These are phyloP conservation scores for Gouania willdenowi DNA, from an alignment of 2,797 vertebrate genomes.

Conservation along the genomic window DNA sequence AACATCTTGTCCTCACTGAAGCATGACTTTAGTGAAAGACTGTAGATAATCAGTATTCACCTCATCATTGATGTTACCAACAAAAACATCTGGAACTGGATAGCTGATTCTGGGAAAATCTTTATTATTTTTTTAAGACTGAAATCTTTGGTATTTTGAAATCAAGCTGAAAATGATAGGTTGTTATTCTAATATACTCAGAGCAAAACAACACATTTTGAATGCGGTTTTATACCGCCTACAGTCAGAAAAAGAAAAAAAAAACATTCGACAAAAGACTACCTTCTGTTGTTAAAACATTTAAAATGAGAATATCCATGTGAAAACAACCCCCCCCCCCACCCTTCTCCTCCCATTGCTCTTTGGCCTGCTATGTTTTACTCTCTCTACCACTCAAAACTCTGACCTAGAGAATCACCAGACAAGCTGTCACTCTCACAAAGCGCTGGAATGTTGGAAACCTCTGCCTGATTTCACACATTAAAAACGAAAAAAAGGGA, in stretches of 20 bases:
- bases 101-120: no score
- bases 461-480: conserved; percentile 42
- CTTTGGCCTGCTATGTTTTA: conserved; percentile 50
- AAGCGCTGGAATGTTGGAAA: conserved; percentile 61
- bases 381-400: conserved; percentile 44
- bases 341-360: conserved; percentile 42
- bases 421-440: conserved; percentile 64
- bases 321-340: no score
- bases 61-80: no score
- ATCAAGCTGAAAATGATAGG: conserved; percentile 30
- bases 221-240: conserved; percentile 1
- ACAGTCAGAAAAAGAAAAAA: background rate
- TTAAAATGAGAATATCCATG: conserved; percentile 31
- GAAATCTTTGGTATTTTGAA: conserved; percentile 11
- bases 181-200: conserved; percentile 16
- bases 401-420: conserved; percentile 62
- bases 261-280: background rate
- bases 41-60: no score
- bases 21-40: no score
- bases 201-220: background rate
- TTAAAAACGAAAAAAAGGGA: background rate
- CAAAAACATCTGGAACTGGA: no score
- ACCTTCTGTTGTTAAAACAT: background rate
- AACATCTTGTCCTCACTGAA: no score
- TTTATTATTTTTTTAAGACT: no score